phyloP scores from a whole-genome alignment of 2,888 invertebrate genomes.

The Hydriomena furcata region DNA sequence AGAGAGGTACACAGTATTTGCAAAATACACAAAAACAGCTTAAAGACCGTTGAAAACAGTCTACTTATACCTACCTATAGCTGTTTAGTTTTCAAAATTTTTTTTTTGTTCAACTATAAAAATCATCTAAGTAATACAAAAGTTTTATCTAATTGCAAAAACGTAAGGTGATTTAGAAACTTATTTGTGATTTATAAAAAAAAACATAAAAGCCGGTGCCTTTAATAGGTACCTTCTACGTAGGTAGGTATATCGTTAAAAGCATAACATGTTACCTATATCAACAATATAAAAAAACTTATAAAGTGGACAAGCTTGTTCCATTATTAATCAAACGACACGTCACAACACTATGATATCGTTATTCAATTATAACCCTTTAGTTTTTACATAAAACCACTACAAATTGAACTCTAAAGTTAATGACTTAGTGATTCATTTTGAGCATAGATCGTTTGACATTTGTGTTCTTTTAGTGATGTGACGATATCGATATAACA shows the following conservation, averaged over 20 bases:
- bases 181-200: too few species aligned
- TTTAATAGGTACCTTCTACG: too few species aligned
- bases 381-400: conserved; percentile 40
- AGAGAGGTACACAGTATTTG: too few species aligned
- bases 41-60: too few species aligned
- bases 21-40: too few species aligned
- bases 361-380: conserved; percentile 78
- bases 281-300: conserved; percentile 64
- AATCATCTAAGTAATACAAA: too few species aligned
- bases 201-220: too few species aligned
- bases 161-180: too few species aligned
- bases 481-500: conserved; percentile 25
- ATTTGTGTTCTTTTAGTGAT: conserved; percentile 41
- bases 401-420: conserved; percentile 31
- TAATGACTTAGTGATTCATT: background rate
- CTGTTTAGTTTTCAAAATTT: too few species aligned
- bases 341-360: conserved; percentile 81
- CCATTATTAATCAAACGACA: conserved; percentile 81
- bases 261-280: conserved; percentile 66
- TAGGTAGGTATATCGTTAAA: conserved; percentile 51
- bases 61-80: too few species aligned
- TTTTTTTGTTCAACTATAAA: too few species aligned
- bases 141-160: too few species aligned
- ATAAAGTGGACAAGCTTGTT: conserved; percentile 66
- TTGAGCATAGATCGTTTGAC: conserved; percentile 5